Evolutionary conservation across 2,797 vertebrate species (phyloP).

Genomic region (Cossypha dichroa): DNA sequence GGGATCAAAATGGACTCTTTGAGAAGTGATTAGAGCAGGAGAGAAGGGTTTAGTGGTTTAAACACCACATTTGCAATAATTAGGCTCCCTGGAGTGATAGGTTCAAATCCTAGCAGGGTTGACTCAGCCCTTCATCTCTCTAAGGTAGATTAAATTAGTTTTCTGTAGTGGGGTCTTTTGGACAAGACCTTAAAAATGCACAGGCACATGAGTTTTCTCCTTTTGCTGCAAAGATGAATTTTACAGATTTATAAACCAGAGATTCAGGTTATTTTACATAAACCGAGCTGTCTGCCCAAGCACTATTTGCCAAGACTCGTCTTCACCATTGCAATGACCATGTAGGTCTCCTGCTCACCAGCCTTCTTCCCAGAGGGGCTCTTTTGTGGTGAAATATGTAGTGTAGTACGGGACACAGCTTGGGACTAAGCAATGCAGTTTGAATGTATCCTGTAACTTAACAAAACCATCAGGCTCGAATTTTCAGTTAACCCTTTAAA

Average conservation of each 20-base stretch:
- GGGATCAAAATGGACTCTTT: conserved; percentile 41
- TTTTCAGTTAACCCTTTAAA: neutral
- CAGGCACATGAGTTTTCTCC: neutral
- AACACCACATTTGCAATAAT: conserved; percentile 60
- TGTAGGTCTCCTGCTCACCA: neutral
- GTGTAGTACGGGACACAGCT: neutral
- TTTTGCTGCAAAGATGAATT: neutral
- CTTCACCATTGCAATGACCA: neutral
- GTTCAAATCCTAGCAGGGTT: conserved; percentile 58
- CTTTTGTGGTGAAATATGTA: neutral
- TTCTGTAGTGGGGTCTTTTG: conserved; percentile 21
- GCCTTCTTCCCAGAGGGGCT: neutral
- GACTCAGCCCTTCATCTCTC: conserved; percentile 43
- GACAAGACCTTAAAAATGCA: conserved; percentile 22
- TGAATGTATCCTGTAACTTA: neutral
- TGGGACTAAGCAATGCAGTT: neutral
- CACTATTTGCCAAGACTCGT: neutral
- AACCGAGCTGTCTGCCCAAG: neutral
- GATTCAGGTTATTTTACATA: neutral
- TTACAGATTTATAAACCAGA: neutral
- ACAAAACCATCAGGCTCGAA: neutral
- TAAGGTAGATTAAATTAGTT: conserved; percentile 48
- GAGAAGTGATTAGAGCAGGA: conserved; percentile 59
- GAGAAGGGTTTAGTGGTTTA: conserved; percentile 29
- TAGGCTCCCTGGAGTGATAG: conserved; percentile 52